Percentiles rank a stretch among this genome's conserved stretches.
These are phyloP conservation scores for Noctua pronuba DNA, from an alignment of 2,888 invertebrate species.

Conservation along the genomic window DNA sequence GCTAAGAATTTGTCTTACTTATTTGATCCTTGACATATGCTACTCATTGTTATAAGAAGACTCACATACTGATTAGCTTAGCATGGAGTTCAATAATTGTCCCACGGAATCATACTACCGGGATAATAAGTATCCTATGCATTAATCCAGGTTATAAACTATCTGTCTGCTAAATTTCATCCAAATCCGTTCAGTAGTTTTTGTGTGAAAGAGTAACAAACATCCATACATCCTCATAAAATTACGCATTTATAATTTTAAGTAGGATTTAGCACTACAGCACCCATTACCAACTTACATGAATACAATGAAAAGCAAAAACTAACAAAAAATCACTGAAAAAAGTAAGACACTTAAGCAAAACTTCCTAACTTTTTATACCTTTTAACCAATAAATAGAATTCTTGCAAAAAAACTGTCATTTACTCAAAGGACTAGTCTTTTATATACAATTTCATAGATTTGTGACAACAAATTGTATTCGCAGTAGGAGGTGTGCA, in stretches of 20 bases:
- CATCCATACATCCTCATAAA: no score
- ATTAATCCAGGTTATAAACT: no score
- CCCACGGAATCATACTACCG: no score
- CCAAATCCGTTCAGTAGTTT: no score
- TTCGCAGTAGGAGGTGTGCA: constrained; percentile 35
- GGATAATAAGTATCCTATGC: no score
- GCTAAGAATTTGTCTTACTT: no score
- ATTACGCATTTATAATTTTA: no score
- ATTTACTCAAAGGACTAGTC: background rate
- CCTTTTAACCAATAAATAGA: background rate
- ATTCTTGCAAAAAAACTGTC: background rate
- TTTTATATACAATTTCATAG: constrained; percentile 12
- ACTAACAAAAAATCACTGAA: background rate
- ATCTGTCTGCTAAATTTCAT: no score
- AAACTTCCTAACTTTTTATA: background rate
- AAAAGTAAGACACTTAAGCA: background rate
- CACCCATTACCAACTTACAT: background rate
- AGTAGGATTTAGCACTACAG: background rate
- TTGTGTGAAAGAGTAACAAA: no score
- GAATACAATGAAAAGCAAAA: background rate
- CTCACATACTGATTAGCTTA: background rate
- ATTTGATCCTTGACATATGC: background rate
- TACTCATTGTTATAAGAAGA: background rate
- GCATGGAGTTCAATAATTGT: no score
- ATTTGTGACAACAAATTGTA: constrained; percentile 19